Conservation (phyloP, 2,797 vertebrate genomes). For the Psittacula echo region DNA sequence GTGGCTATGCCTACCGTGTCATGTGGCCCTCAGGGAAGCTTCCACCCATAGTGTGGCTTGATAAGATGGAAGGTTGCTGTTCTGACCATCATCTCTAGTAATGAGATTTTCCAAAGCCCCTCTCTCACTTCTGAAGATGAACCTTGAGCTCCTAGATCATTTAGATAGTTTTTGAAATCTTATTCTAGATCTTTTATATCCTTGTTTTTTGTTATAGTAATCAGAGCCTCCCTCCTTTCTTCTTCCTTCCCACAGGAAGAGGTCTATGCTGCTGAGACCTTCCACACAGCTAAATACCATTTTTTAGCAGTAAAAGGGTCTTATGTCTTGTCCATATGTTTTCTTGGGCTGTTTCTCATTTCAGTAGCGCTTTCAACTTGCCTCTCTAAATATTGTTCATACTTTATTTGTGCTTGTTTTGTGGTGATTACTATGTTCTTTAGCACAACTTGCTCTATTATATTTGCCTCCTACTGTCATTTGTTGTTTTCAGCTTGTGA, state of each 20-base stretch:
- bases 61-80: not conserved
- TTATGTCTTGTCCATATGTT: not conserved
- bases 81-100: not conserved
- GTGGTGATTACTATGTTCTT: not conserved
- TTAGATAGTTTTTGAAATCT: not conserved
- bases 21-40: not conserved
- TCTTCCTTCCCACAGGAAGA: not conserved
- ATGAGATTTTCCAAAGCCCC: not conserved
- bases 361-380: not conserved
- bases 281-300: not conserved
- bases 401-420: not conserved
- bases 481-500: not conserved
- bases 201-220: not conserved
- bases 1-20: accelerated
- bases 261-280: not conserved
- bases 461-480: not conserved
- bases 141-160: not conserved
- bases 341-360: not conserved
- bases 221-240: not conserved
- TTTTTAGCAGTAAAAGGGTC: not conserved
- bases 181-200: not conserved
- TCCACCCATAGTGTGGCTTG: not conserved
- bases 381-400: not conserved
- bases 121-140: not conserved
- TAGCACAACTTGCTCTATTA: not conserved